Evolutionary conservation across 1,140 invertebrate genomes (phyloP).

Genomic region (Dreissena polymorpha): DNA sequence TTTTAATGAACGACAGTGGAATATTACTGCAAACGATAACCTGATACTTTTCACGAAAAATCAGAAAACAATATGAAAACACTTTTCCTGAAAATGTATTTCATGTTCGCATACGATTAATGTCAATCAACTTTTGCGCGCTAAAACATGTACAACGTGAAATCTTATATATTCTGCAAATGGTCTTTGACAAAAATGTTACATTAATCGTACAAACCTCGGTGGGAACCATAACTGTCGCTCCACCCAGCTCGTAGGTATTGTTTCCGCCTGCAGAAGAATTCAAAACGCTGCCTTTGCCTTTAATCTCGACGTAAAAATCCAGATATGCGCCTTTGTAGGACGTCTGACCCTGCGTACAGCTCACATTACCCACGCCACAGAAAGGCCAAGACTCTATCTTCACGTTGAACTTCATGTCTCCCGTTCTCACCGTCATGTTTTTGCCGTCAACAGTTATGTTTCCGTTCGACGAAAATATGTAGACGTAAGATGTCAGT

Average conservation of each 20-base stretch:
- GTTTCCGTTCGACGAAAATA: constrained; percentile 33
- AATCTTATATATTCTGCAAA: too few species aligned
- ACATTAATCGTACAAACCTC: constrained; percentile 11
- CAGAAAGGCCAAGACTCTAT: constrained; percentile 48
- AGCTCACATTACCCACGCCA: background rate
- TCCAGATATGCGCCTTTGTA: constrained; percentile 23
- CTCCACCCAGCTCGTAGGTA: constrained; percentile 29
- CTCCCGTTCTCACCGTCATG: background rate
- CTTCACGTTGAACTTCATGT: constrained; percentile 45
- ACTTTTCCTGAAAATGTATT: too few species aligned
- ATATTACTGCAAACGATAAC: too few species aligned
- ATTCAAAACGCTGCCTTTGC: background rate
- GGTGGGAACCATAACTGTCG: constrained; percentile 31
- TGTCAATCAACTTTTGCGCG: too few species aligned
- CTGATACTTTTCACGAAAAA: too few species aligned
- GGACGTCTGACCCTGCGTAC: background rate
- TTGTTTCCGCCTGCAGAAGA: background rate
- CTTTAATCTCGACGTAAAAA: constrained; percentile 34
- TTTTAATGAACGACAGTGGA: too few species aligned
- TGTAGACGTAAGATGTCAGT: constrained; percentile 26
- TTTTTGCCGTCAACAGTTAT: constrained; percentile 40
- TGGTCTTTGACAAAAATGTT: too few species aligned
- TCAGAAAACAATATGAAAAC: too few species aligned
- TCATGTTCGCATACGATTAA: too few species aligned
- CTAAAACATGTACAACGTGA: too few species aligned